Base-by-base conservation (phyloP, 2,888 invertebrate genomes). In the Scaeva pyrastri region DNA sequence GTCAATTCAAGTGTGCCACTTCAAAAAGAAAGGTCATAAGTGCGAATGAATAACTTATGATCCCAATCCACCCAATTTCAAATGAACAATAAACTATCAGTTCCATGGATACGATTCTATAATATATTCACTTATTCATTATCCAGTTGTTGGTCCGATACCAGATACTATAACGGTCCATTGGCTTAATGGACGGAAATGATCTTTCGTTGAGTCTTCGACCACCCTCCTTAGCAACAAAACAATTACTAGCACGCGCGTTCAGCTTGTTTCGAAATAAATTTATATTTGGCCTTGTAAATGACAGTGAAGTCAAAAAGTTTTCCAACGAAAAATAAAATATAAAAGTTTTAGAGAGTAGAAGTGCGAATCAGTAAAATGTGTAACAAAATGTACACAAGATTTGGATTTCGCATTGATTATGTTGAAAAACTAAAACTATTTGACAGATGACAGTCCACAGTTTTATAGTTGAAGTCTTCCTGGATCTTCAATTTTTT, bases 121-220 rank as follows among this genome's bases (percentile, higher is more conserved):
- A 71, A 48, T 41, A 55, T 41, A 45, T 39, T 66, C 43, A 39
- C 23, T 71, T 52, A 58, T 58, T 45, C n/a, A 26, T 8, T 10
- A 31, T n/a, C 4, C 14, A 43, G n/a, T n/a, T n/a, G n/a, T n/a
- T n/a, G n/a, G n/a, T n/a, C n/a, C n/a, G n/a, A n/a, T n/a, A n/a
- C n/a, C n/a, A n/a, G n/a, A n/a, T n/a, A n/a, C n/a, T n/a, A n/a
- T 84, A 84, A 80, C 79, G 80, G 80, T 36, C 14, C 41, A 75
- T 56, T 72, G 74, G 21, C 16, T 36, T 21, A 75, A 43, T 66
- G 64, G 58, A 50, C 21, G 50, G 56, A 66, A 66, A 72, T 72
- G 31, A 48, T 60, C 41, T 23, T 58, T 14, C 39, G 43, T 12
- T 50, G n/a, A 48, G 66, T 50, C 39, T 70, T 70, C 16, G 50